These are phyloP conservation scores for Perccottus glenii DNA, from an alignment of 2,113 vertebrate species.

Conservation along the genomic window DNA sequence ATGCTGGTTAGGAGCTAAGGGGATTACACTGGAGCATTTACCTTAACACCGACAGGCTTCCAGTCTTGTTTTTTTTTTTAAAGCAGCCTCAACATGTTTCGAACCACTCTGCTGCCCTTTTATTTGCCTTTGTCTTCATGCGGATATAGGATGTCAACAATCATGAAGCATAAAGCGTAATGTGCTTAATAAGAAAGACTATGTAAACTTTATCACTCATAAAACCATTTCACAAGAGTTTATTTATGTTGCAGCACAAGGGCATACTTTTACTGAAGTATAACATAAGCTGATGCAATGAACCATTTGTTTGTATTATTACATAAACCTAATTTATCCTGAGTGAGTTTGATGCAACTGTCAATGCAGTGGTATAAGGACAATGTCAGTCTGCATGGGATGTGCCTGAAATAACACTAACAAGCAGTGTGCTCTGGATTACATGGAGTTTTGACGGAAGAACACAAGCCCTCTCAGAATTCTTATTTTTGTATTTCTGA, in stretches of 20 bases:
- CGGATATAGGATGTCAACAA: conserved; percentile 3
- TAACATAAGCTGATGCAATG: not conserved
- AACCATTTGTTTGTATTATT: not conserved
- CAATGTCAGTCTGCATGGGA: not conserved
- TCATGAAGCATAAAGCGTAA: conserved; percentile 12
- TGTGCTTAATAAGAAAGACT: conserved; percentile 1
- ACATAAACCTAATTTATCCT: not conserved
- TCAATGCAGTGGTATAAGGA: not conserved
- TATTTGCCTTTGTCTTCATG: conserved; percentile 10
- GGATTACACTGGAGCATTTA: conserved; percentile 76
- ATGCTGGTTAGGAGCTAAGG: conserved; percentile 67
- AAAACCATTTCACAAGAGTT: not conserved
- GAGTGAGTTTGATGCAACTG: conserved; percentile 5
- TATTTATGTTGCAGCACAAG: conserved; percentile 9
- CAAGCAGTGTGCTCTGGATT: not conserved
- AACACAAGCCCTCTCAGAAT: not conserved
- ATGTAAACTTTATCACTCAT: not conserved
- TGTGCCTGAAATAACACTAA: not conserved
- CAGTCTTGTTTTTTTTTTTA: conserved; percentile 68
- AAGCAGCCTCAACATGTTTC: conserved; percentile 32
- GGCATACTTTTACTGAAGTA: not conserved
- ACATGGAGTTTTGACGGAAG: not conserved
- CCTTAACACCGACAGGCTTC: conserved; percentile 63
- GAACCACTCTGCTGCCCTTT: conserved; percentile 42
- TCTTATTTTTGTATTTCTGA: too few relatives aligned